Conservation (phyloP, 2,888 invertebrate genomes). For the Phragmatobia fuliginosa region DNA sequence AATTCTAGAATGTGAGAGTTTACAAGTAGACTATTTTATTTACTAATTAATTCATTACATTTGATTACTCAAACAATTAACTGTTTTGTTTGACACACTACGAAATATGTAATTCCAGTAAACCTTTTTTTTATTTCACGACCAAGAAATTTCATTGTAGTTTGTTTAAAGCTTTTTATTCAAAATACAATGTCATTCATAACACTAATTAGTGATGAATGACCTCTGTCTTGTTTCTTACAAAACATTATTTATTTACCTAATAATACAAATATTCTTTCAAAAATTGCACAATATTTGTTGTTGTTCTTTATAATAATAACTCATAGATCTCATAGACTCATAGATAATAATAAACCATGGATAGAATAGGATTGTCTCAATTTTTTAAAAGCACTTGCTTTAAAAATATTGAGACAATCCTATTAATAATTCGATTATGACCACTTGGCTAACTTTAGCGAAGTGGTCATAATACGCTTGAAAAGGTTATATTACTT, state of each 20-base stretch:
- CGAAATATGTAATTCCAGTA: neutral
- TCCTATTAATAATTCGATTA: no score
- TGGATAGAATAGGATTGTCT: neutral
- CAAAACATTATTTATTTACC: neutral
- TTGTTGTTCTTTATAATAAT: neutral
- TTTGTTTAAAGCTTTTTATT: neutral
- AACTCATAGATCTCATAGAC: no score
- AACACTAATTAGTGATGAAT: neutral
- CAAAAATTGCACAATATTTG: neutral
- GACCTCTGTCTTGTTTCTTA: neutral
- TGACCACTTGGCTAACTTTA: no score
- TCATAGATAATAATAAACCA: no score
- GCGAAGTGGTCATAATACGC: no score
- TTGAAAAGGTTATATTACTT: no score
- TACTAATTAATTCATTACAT: neutral
- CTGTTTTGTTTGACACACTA: neutral
- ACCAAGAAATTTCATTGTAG: neutral
- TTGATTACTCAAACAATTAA: neutral
- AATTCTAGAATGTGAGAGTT: no score
- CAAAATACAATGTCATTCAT: neutral
- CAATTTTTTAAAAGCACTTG: no score
- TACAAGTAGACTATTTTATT: no score
- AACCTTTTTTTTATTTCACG: neutral
- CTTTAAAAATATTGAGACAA: no score
- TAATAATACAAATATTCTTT: neutral